Percentiles rank a stretch among this genome's conserved stretches.
These are phyloP conservation scores for Drosophila mojavensis DNA, from an alignment of 1,140 invertebrate species.

Conservation along the genomic window DNA sequence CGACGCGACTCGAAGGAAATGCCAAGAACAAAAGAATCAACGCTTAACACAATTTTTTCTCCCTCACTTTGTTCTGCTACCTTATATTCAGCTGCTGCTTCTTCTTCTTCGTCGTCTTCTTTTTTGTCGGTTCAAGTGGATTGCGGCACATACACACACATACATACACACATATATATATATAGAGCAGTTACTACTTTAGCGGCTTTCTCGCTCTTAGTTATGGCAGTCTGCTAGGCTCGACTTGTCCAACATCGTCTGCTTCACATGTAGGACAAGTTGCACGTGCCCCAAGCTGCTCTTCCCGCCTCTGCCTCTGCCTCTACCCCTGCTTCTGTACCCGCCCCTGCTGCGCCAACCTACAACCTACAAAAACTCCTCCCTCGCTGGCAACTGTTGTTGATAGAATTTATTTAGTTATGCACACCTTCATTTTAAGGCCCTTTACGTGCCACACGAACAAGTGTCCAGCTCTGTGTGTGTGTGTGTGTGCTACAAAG, in stretches of 20 bases:
- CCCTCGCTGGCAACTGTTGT: constrained; percentile 36
- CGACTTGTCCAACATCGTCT: constrained; percentile 37
- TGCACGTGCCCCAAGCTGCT: neutral
- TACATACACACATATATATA: constrained; percentile 13
- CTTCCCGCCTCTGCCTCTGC: neutral
- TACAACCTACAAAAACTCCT: neutral
- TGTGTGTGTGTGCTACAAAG: constrained; percentile 27
- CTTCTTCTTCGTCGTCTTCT: neutral
- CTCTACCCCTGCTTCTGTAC: neutral
- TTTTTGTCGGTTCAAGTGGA: constrained; percentile 41
- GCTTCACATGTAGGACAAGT: constrained; percentile 53
- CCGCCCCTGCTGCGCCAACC: neutral
- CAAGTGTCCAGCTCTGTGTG: constrained; percentile 39
- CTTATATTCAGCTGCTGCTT: neutral
- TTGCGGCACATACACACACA: constrained; percentile 21
- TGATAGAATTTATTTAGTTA: constrained; percentile 82
- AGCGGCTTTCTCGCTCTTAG: neutral
- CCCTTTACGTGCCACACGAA: constrained; percentile 75
- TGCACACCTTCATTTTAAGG: constrained; percentile 79
- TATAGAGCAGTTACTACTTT: constrained; percentile 1
- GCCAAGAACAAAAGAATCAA: constrained; percentile 79
- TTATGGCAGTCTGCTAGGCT: constrained; percentile 27
- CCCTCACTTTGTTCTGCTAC: neutral
- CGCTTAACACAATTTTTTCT: constrained; percentile 74
- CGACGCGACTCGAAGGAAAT: constrained; percentile 29